Evolutionary conservation across 2,797 vertebrate genomes (phyloP).

Genomic region (Holocentrus rufus): DNA sequence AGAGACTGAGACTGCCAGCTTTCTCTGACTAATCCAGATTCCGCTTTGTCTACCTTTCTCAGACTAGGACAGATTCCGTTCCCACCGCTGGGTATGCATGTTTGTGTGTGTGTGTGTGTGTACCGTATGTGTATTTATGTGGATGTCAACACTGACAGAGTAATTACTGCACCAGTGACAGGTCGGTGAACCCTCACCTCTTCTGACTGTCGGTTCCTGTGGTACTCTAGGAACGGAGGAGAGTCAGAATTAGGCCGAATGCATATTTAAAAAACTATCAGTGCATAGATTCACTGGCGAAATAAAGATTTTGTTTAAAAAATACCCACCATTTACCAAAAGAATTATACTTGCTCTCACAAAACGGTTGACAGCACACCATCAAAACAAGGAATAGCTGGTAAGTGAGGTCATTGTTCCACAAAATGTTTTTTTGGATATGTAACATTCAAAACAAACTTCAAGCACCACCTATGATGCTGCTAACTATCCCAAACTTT

Average conservation of each 20-base stretch:
- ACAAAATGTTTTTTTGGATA: no score
- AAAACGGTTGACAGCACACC: not conserved
- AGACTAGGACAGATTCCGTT: slow-evolving; percentile 44
- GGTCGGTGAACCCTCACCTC: not conserved
- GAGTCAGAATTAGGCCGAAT: not conserved
- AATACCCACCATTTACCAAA: no score
- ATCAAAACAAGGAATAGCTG: not conserved
- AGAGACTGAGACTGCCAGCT: slow-evolving; percentile 30
- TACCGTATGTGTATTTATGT: no score
- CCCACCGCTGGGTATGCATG: slow-evolving; percentile 42
- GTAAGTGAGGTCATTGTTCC: no score
- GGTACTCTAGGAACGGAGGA: not conserved
- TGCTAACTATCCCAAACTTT: not conserved
- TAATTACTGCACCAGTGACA: no score
- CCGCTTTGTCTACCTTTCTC: slow-evolving; percentile 33
- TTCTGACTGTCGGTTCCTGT: not conserved
- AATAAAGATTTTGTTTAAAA: not conserved
- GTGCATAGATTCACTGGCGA: not conserved
- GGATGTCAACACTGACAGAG: no score
- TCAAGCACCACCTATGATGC: not conserved
- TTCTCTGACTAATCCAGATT: slow-evolving; percentile 45
- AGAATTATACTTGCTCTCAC: no score
- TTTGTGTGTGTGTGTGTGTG: not conserved
- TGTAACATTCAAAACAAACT: no score
- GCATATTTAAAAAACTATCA: not conserved